Evolutionary conservation across 2,797 vertebrate species (phyloP).

Genomic region (Alosa sapidissima): DNA sequence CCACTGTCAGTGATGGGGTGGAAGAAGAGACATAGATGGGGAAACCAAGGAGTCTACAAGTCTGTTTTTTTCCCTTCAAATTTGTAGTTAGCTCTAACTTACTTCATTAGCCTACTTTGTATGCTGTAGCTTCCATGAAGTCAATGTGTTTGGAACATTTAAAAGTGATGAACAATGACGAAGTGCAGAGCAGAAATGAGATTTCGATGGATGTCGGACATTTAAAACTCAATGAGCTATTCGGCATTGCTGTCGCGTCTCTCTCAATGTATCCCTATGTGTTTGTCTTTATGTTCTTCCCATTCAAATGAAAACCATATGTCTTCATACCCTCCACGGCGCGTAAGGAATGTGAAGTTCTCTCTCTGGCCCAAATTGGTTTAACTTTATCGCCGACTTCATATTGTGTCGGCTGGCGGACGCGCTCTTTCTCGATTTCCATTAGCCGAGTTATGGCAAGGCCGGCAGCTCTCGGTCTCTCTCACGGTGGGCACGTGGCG

Average conservation of each 20-base stretch:
- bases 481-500: not conserved
- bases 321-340: not conserved
- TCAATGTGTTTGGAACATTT: not conserved
- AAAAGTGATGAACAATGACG: not conserved
- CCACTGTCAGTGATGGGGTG: not conserved
- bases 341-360: not conserved
- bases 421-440: slow-evolving; percentile 23
- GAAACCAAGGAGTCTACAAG: too few relatives aligned
- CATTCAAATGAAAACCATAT: slow-evolving; percentile 2
- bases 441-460: slow-evolving; percentile 29
- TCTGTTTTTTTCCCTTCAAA: not conserved
- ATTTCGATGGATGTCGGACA: not conserved
- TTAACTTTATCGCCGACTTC: slow-evolving; percentile 21
- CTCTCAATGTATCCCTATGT: not conserved
- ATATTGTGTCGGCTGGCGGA: slow-evolving; percentile 25
- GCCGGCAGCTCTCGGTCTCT: slow-evolving; percentile 20
- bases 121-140: not conserved
- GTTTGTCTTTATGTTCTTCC: slow-evolving; percentile 6
- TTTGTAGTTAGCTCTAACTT: not conserved
- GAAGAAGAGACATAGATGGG: not conserved
- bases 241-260: not conserved
- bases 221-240: slow-evolving; percentile 15
- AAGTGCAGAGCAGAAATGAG: not conserved
- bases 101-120: not conserved
- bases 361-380: not conserved